Evolutionary conservation across 2,113 vertebrate genomes (phyloP).

Genomic region (Phainopepla nitens): DNA sequence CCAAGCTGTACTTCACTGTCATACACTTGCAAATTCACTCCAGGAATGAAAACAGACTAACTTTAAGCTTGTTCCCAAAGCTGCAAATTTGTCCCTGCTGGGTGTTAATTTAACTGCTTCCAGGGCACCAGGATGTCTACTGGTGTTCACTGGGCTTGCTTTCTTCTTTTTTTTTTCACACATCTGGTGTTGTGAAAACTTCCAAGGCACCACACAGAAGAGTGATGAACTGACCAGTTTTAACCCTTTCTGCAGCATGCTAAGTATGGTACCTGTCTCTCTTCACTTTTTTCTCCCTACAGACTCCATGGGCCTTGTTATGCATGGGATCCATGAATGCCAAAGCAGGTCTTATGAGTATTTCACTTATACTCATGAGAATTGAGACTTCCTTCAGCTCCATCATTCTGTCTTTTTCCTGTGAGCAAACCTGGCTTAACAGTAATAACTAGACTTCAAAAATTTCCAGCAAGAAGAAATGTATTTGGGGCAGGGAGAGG

Average conservation of each 20-base stretch:
- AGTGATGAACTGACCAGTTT: constrained; percentile 16
- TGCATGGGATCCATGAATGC: accelerated
- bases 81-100: constrained; percentile 62
- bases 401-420: background rate
- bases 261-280: background rate
- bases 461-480: constrained; percentile 30
- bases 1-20: constrained; percentile 45
- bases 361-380: background rate
- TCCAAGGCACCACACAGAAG: constrained; percentile 21
- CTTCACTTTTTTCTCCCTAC: background rate
- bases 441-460: background rate
- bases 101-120: constrained; percentile 62
- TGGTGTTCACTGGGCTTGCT: constrained; percentile 16
- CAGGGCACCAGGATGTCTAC: constrained; percentile 52
- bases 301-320: background rate
- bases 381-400: background rate
- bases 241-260: constrained; percentile 32
- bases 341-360: background rate
- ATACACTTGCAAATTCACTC: constrained; percentile 29
- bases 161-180: background rate
- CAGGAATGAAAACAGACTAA: constrained; percentile 52
- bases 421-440: background rate
- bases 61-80: constrained; percentile 36
- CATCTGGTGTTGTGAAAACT: constrained; percentile 59
- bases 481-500: background rate